A percentile compares a stretch with the other conserved stretches of the same genome.
Evolutionary conservation across 2,113 vertebrate species (phyloP).

Genomic region (Chaenocephalus aceratus): DNA sequence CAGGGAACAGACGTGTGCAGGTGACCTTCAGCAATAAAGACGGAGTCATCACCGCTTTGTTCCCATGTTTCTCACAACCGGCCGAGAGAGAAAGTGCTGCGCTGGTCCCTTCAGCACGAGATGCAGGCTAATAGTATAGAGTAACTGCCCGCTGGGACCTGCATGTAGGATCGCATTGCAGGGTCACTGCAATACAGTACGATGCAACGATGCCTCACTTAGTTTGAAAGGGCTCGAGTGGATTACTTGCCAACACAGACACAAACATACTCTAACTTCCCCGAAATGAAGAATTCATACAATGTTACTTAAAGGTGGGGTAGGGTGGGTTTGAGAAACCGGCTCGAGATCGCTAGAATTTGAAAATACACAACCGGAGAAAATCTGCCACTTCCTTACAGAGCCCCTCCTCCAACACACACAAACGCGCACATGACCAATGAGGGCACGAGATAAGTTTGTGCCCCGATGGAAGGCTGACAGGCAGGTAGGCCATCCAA

Average conservation of each 20-base stretch:
- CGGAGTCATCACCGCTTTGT: slow-evolving; percentile 67
- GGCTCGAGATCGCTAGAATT: too few species aligned
- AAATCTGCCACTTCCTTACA: too few species aligned
- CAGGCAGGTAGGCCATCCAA: too few species aligned
- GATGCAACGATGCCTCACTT: slow-evolving; percentile 61
- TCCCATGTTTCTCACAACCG: slow-evolving; percentile 68
- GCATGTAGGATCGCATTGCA: slow-evolving; percentile 76
- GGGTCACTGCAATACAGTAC: slow-evolving; percentile 73
- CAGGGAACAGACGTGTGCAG: slow-evolving; percentile 65
- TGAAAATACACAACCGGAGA: too few species aligned
- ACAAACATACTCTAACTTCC: neutral
- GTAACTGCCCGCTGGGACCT: slow-evolving; percentile 66
- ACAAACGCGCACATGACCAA: too few species aligned
- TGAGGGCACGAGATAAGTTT: too few species aligned
- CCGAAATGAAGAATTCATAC: neutral
- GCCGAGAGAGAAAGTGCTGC: slow-evolving; percentile 72
- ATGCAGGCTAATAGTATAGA: slow-evolving; percentile 58
- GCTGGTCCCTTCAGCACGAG: slow-evolving; percentile 63
- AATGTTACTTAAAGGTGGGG: neutral
- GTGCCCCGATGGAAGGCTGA: too few species aligned
- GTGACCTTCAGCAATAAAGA: slow-evolving; percentile 78
- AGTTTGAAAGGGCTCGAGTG: slow-evolving; percentile 10
- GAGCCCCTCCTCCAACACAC: too few species aligned
- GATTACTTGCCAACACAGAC: slow-evolving; percentile 10
- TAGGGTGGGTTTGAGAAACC: too few species aligned